Conservation (phyloP, 2,888 invertebrate species). For the Leucoma salicis region DNA sequence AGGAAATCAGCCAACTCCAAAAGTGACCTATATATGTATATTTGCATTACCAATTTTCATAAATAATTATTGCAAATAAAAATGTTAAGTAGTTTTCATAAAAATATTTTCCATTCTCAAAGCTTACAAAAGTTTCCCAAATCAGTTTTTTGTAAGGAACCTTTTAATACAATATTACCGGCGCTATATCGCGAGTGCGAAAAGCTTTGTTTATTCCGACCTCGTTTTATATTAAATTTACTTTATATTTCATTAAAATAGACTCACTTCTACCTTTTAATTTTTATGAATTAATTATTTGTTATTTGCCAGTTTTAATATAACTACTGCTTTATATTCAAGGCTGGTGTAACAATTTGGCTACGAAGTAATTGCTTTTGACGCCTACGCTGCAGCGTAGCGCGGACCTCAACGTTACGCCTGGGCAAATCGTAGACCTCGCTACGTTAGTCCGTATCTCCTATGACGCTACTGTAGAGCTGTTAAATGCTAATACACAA, state of each 20-base stretch:
- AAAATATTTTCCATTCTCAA: not conserved
- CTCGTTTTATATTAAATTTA: slow-evolving; percentile 33
- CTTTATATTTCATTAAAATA: slow-evolving; percentile 24
- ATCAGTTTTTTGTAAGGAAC: not conserved
- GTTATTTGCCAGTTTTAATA: slow-evolving; percentile 3
- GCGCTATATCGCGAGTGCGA: slow-evolving; percentile 4
- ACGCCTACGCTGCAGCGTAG: slow-evolving; percentile 48
- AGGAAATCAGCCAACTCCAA: too few relatives aligned
- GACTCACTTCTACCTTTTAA: slow-evolving; percentile 8
- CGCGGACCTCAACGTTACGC: slow-evolving; percentile 25
- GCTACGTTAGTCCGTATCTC: slow-evolving; percentile 17
- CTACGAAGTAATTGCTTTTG: slow-evolving; percentile 23
- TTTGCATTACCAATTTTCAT: too few relatives aligned
- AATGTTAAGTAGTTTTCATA: not conserved
- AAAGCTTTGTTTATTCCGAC: slow-evolving; percentile 22
- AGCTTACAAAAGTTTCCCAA: not conserved
- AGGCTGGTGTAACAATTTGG: slow-evolving; percentile 21
- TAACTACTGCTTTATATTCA: slow-evolving; percentile 25
- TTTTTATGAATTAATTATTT: slow-evolving; percentile 16
- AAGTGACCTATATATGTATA: too few relatives aligned
- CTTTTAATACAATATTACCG: not conserved
- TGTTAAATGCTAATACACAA: too few relatives aligned
- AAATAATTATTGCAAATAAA: too few relatives aligned
- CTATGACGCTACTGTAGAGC: slow-evolving; percentile 29
- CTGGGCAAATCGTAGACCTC: slow-evolving; percentile 34